These are phyloP conservation scores for Zygaena filipendulae DNA, from an alignment of 2,888 invertebrate species.

Conservation along the genomic window DNA sequence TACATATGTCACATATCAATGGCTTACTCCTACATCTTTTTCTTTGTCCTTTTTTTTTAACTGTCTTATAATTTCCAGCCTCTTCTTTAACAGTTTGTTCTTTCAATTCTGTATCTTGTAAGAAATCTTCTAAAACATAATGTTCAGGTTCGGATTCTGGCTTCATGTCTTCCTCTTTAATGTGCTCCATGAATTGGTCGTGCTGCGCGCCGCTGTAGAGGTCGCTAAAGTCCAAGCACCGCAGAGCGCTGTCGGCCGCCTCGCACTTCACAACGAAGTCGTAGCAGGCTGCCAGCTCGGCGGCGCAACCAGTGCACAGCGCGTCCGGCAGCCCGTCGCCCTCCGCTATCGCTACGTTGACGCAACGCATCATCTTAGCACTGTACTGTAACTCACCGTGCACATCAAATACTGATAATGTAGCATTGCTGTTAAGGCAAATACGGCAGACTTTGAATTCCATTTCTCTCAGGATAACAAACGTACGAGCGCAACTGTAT, in stretches of 20 bases:
- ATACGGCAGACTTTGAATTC: conserved; percentile 36
- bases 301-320: conserved; percentile 39
- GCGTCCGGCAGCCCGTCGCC: conserved; percentile 43
- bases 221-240: conserved; percentile 24
- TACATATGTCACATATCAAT: conserved; percentile 42
- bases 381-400: conserved; percentile 36
- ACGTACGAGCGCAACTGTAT: too few relatives aligned
- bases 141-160: conserved; percentile 21
- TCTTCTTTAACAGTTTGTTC: conserved; percentile 10
- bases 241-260: conserved; percentile 39
- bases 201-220: conserved; percentile 17
- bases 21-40: conserved; percentile 29
- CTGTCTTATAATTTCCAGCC: conserved; percentile 7
- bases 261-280: conserved; percentile 45
- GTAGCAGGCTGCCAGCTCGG: conserved; percentile 34
- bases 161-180: conserved; percentile 24
- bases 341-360: conserved; percentile 33
- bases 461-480: conserved; percentile 20
- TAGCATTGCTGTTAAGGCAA: conserved; percentile 39
- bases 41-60: conserved; percentile 17
- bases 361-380: conserved; percentile 41
- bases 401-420: conserved; percentile 35
- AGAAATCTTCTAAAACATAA: conserved; percentile 7
- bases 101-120: not conserved
- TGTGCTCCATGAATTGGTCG: conserved; percentile 15